A percentile compares a stretch with the other conserved stretches of the same genome.
These are phyloP conservation scores for Stichodactyla helianthus DNA, from an alignment of 64 coral and sea anemone species.

Conservation along the genomic window DNA sequence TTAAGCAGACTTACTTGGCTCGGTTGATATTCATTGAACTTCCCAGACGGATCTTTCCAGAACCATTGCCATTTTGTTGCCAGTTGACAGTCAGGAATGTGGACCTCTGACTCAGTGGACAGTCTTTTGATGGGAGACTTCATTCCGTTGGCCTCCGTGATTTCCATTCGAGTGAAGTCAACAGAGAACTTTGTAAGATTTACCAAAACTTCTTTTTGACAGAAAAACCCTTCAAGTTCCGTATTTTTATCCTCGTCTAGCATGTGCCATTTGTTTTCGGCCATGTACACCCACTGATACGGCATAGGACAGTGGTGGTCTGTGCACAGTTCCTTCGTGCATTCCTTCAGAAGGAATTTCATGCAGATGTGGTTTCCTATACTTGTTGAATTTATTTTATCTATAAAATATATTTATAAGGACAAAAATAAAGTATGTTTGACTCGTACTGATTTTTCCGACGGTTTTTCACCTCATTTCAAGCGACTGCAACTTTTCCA, in stretches of 20 bases:
- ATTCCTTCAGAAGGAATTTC: constrained; percentile 55
- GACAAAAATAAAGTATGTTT: neutral
- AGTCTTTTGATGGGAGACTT: constrained; percentile 41
- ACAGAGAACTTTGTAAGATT: too few relatives aligned
- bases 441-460: too few relatives aligned
- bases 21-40: constrained; percentile 47
- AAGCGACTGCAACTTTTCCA: too few relatives aligned
- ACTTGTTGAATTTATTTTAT: neutral
- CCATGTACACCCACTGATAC: constrained; percentile 69
- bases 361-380: constrained; percentile 7
- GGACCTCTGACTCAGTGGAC: constrained; percentile 49
- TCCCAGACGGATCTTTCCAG: constrained; percentile 40
- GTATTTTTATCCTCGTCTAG: constrained; percentile 45
- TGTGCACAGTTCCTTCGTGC: constrained; percentile 37
- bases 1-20: neutral
- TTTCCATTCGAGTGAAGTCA: constrained; percentile 22
- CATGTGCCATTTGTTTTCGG: constrained; percentile 19
- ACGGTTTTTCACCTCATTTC: too few relatives aligned
- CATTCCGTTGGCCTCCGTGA: neutral
- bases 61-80: constrained; percentile 77
- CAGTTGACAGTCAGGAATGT: constrained; percentile 4
- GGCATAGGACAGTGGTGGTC: constrained; percentile 60
- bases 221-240: constrained; percentile 59
- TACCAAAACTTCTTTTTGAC: neutral
- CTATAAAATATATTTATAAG: neutral